Evolutionary conservation across 2,888 invertebrate genomes (phyloP).

Genomic region (Zaprionus obscuricornis): DNA sequence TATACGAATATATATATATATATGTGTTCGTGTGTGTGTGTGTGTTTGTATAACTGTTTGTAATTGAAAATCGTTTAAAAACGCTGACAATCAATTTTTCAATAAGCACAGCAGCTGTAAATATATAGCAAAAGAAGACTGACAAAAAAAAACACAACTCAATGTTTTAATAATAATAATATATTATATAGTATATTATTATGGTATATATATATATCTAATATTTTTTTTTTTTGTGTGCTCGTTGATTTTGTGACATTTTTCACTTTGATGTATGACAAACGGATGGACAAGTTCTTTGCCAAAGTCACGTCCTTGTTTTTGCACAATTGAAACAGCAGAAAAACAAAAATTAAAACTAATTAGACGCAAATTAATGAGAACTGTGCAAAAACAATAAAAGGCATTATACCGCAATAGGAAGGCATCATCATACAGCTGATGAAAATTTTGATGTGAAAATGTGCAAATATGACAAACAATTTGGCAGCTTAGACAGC

Average conservation of each 20-base stretch:
- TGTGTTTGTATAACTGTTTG: slow-evolving; percentile 12
- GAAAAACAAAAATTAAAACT: slow-evolving; percentile 62
- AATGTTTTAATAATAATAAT: slow-evolving; percentile 39
- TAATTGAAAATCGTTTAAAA: slow-evolving; percentile 63
- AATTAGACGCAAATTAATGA: slow-evolving; percentile 75
- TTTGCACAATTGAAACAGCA: slow-evolving; percentile 35
- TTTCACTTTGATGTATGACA: slow-evolving; percentile 65
- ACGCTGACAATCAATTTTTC: slow-evolving; percentile 64
- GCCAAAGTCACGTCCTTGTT: slow-evolving; percentile 77
- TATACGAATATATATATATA: background rate
- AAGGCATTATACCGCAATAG: slow-evolving; percentile 33
- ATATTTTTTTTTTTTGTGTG: slow-evolving; percentile 66
- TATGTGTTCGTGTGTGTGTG: background rate
- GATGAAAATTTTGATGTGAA: slow-evolving; percentile 72
- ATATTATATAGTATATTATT: slow-evolving; percentile 8
- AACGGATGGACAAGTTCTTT: slow-evolving; percentile 67
- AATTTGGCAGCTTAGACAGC: slow-evolving; percentile 69
- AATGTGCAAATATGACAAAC: slow-evolving; percentile 66
- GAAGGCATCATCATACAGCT: slow-evolving; percentile 19
- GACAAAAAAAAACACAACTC: background rate
- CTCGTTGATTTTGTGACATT: slow-evolving; percentile 48
- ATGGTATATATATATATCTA: slow-evolving; percentile 25
- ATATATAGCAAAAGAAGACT: slow-evolving; percentile 11
- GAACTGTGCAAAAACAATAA: slow-evolving; percentile 22
- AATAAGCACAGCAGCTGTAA: slow-evolving; percentile 56